A percentile compares a stretch with the other conserved stretches of the same genome.
phyloP scores from a whole-genome alignment of 37 sponge, comb jelly and placozoan species.

The Axinella damicornis region DNA sequence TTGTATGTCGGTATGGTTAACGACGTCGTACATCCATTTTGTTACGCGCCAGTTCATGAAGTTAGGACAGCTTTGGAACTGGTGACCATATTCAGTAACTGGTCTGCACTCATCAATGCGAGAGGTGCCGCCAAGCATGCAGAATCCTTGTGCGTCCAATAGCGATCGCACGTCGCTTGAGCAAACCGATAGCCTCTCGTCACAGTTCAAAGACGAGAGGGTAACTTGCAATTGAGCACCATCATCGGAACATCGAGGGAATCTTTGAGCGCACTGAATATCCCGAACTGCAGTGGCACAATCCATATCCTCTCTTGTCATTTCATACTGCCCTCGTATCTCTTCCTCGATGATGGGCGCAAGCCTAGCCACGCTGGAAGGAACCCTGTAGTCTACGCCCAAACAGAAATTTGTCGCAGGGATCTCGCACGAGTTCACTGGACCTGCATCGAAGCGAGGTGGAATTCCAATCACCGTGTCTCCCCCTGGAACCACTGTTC shows the following conservation, averaged over 20 bases:
- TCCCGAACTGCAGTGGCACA: not conserved
- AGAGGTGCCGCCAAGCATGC: not conserved
- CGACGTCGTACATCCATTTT: conserved; percentile 25
- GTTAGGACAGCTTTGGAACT: not conserved
- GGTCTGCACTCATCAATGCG: conserved; percentile 4
- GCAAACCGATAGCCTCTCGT: not conserved
- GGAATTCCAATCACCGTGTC: too few species aligned
- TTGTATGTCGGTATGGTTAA: not conserved
- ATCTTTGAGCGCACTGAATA: conserved; percentile 3
- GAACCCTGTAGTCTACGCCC: conserved; percentile 9
- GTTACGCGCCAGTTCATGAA: not conserved
- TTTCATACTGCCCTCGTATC: not conserved
- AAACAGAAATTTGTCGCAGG: conserved; percentile 2
- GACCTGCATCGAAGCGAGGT: conserved; percentile 10
- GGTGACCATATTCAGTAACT: conserved; percentile 1
- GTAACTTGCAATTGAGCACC: not conserved
- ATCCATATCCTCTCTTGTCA: too few species aligned
- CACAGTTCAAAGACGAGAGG: conserved; percentile 11
- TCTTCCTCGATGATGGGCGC: not conserved
- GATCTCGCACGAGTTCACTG: not conserved
- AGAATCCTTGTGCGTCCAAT: not conserved
- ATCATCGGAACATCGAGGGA: conserved; percentile 12
- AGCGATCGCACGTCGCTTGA: not conserved
- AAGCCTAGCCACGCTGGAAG: conserved; percentile 13
- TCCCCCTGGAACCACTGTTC: too few species aligned